Evolutionary conservation across 2,888 invertebrate genomes (phyloP), one percentile per base, ranked within the genome.

Genomic region (Cynaeus angustus): DNA sequence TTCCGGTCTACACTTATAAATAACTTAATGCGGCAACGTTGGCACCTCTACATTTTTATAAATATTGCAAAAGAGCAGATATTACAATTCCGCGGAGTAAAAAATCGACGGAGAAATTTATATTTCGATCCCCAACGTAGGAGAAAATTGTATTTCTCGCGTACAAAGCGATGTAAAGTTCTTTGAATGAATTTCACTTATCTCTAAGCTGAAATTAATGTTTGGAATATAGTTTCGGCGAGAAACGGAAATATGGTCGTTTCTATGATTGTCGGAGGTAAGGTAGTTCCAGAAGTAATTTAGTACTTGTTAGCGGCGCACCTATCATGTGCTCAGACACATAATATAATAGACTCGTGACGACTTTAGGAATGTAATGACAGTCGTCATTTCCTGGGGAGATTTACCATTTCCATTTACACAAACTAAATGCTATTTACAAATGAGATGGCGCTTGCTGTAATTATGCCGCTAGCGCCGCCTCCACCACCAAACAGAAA

Each of bases 371-470:
- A 70, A 48, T 33, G 68, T 64, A 68, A 68, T 41, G 66, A 43
- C 70, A 62, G 62, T 70, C 66, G 56, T 70, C 66, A 70, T 70
- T 70, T 70, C 70, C 70, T 53, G 37, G 37, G 50, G 38, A 62
- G 66, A 70, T 70, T 70, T 62, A 70, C 66, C 48, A 52, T 41
- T 70, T 62, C 70, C 70, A 70, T 70, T 66, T 70, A 70, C 38
- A 61, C 69, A 59, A 69, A 68, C 64, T 64, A 52, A 66, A 45
- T 38, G 52, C 48, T 70, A 67, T 70, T 70, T 66, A 55, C 55
- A 53, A 45, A 59, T 33, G 41, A 53, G 43, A 53, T 53, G 58
- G 52, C 58, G 50, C 26, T 50, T 28, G 62, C 38, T 45, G 30
- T 55, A 68, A 68, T 68, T 62, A 68, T 55, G 10, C 13, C 43